phyloP scores from a whole-genome alignment of 2,888 invertebrate genomes.

The Monochamus alternatus region DNA sequence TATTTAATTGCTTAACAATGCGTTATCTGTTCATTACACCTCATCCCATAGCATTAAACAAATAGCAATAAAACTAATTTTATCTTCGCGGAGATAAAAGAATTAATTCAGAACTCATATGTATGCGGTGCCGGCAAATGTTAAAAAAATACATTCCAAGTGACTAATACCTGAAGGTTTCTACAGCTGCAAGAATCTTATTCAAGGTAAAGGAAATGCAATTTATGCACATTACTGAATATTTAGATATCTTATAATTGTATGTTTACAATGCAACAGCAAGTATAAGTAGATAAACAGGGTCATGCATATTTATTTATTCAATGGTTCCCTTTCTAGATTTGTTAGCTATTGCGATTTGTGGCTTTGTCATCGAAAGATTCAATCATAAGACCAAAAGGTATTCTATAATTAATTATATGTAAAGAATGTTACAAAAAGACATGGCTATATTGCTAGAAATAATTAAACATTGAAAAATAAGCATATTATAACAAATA shows the following conservation, averaged over 20 bases:
- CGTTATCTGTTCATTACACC: too few relatives aligned
- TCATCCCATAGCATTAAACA: not conserved
- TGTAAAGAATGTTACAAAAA: too few relatives aligned
- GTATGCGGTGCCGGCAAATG: not conserved
- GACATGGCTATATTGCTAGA: too few relatives aligned
- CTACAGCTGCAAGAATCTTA: not conserved
- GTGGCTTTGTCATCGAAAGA: too few relatives aligned
- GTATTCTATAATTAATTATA: too few relatives aligned
- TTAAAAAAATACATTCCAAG: not conserved
- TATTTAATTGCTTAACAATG: too few relatives aligned
- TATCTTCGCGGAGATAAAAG: conserved; percentile 7
- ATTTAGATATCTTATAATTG: not conserved
- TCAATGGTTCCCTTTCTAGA: too few relatives aligned
- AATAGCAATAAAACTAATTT: conserved; percentile 5
- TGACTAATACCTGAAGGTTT: not conserved
- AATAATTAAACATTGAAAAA: too few relatives aligned
- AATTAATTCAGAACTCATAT: not conserved
- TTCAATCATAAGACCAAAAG: not conserved
- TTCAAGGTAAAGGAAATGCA: not conserved
- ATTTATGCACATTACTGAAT: not conserved
- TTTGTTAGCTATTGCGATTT: too few relatives aligned
- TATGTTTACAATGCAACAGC: not conserved
- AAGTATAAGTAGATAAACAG: not conserved
- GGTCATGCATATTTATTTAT: not conserved
- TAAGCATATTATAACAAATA: too few relatives aligned